phyloP scores from a whole-genome alignment of 2,797 vertebrate genomes.

The Acanthornis magna region DNA sequence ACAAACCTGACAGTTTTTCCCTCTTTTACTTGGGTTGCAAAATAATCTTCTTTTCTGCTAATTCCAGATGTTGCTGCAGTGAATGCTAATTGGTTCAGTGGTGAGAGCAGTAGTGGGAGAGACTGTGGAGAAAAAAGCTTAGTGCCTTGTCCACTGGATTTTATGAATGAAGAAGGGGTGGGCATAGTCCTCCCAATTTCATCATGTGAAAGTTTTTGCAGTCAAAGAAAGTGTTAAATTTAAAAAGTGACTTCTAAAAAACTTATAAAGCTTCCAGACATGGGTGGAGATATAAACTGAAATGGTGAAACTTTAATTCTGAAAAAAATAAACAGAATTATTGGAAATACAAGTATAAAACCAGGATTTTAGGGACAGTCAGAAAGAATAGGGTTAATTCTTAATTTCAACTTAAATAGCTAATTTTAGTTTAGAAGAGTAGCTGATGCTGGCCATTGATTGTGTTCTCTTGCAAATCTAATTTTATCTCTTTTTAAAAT shows the following conservation, averaged over 20 bases:
- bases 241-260: neutral
- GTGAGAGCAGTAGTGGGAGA: neutral
- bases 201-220: neutral
- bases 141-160: neutral
- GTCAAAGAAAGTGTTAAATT: neutral
- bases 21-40: neutral
- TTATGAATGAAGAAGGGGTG: neutral
- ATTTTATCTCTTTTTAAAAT: neutral
- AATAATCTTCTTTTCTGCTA: conserved; percentile 1
- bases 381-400: neutral
- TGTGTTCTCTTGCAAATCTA: neutral
- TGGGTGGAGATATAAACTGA: neutral
- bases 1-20: neutral
- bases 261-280: neutral
- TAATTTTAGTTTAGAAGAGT: neutral
- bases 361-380: neutral
- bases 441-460: neutral
- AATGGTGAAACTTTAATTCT: neutral
- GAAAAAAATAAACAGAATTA: neutral
- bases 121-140: neutral
- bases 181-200: neutral
- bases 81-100: neutral
- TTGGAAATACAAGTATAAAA: neutral
- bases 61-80: neutral
- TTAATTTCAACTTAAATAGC: neutral